These are phyloP conservation scores for Acanthoscelides obtectus DNA, from an alignment of 2,888 invertebrate genomes.

Conservation along the genomic window DNA sequence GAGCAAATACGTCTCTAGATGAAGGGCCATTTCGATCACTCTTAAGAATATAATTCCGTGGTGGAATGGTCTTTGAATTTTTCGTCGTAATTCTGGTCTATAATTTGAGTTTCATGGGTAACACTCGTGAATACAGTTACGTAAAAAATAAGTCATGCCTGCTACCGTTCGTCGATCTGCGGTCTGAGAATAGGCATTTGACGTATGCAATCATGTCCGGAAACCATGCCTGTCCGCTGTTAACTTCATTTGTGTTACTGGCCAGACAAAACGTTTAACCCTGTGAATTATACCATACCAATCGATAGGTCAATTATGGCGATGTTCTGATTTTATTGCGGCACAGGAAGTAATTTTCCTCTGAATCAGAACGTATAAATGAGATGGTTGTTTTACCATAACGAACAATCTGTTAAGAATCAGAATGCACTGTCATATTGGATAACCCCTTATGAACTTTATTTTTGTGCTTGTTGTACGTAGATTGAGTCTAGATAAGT, in stretches of 20 bases:
- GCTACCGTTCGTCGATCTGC: neutral
- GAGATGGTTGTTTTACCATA: neutral
- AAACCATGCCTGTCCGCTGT: neutral
- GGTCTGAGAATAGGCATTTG: neutral
- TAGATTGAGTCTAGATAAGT: too few relatives aligned
- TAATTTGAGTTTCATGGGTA: too few relatives aligned
- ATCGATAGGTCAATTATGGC: neutral
- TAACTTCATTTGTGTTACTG: neutral
- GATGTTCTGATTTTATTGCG: neutral
- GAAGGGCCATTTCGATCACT: too few relatives aligned
- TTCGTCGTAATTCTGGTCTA: too few relatives aligned
- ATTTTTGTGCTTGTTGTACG: too few relatives aligned
- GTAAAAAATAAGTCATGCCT: too few relatives aligned
- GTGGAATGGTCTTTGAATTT: too few relatives aligned
- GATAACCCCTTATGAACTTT: too few relatives aligned
- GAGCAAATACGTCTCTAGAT: too few relatives aligned
- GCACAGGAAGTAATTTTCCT: neutral
- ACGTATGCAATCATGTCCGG: neutral
- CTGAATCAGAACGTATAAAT: neutral
- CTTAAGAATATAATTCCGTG: too few relatives aligned
- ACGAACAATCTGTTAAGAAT: neutral
- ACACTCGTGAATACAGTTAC: too few relatives aligned
- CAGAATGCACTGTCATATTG: too few relatives aligned
- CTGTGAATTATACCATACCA: neutral
- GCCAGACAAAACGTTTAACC: neutral